phyloP scores from a whole-genome alignment of 2,113 vertebrate genomes.

The Malurus alboscapulatus region DNA sequence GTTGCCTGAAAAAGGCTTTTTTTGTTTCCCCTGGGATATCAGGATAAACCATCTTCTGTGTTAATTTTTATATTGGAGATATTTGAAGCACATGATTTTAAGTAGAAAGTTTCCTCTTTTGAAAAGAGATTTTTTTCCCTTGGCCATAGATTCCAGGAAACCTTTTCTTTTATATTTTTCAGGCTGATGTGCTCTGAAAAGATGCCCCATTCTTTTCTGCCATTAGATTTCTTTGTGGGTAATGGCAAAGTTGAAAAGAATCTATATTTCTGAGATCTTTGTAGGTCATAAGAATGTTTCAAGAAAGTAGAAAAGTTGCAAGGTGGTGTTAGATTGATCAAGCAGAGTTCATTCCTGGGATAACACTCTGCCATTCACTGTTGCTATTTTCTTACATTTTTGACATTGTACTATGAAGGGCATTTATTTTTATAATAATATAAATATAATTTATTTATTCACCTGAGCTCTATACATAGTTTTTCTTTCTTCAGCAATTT shows the following conservation, averaged over 20 bases:
- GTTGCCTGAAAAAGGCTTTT: not conserved
- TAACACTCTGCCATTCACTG: not conserved
- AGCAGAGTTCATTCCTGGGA: not conserved
- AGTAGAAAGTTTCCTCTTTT: not conserved
- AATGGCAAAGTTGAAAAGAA: slow-evolving; percentile 11
- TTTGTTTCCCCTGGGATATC: not conserved
- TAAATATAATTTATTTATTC: not conserved
- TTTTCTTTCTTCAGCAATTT: not conserved
- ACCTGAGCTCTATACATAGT: not conserved
- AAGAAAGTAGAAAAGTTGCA: not conserved
- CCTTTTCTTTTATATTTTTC: slow-evolving; percentile 14
- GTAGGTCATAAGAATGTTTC: slow-evolving; percentile 5
- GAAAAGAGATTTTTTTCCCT: not conserved
- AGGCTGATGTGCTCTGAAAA: not conserved
- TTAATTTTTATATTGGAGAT: slow-evolving; percentile 21
- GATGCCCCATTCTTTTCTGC: not conserved
- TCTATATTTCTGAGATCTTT: slow-evolving; percentile 23
- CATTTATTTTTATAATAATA: not conserved
- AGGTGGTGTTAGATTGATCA: slow-evolving; percentile 9
- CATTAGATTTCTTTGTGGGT: slow-evolving; percentile 4
- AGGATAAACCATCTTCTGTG: not conserved
- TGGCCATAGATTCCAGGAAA: not conserved
- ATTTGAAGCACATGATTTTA: not conserved
- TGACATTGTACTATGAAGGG: not conserved
- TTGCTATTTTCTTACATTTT: not conserved